phyloP scores from a whole-genome alignment of 2,113 vertebrate species.

The Haemorhous mexicanus region DNA sequence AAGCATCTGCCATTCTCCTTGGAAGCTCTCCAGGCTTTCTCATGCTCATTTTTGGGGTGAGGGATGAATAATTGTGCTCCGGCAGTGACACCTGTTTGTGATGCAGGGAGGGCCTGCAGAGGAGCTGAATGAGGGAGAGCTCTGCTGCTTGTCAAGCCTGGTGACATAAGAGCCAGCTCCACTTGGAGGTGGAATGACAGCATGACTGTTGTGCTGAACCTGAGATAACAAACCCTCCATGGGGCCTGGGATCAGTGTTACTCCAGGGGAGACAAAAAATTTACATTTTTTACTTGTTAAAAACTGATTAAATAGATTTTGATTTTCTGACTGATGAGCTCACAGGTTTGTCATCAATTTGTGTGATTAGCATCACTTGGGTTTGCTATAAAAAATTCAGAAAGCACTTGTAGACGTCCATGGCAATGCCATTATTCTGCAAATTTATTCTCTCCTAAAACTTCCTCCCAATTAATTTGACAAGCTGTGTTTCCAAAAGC shows the following conservation, averaged over 20 bases:
- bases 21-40: background rate
- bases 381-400: background rate
- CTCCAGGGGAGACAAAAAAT: background rate
- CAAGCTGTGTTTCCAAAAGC: background rate
- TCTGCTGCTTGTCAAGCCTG: background rate
- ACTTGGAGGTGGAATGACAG: background rate
- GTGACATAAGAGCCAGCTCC: background rate
- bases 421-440: rapidly evolving
- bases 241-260: background rate
- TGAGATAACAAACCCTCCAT: background rate
- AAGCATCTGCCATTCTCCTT: background rate
- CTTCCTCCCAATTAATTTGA: background rate
- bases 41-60: rapidly evolving
- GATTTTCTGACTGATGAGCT: background rate
- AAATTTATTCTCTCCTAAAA: background rate
- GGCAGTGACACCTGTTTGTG: background rate
- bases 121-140: background rate
- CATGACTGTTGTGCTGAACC: background rate
- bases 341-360: background rate
- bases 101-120: background rate
- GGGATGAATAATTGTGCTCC: background rate
- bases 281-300: background rate
- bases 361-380: background rate
- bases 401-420: background rate
- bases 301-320: background rate